Evolutionary conservation across 2,797 vertebrate genomes (phyloP).

Genomic region (Protosalanx chinensis): DNA sequence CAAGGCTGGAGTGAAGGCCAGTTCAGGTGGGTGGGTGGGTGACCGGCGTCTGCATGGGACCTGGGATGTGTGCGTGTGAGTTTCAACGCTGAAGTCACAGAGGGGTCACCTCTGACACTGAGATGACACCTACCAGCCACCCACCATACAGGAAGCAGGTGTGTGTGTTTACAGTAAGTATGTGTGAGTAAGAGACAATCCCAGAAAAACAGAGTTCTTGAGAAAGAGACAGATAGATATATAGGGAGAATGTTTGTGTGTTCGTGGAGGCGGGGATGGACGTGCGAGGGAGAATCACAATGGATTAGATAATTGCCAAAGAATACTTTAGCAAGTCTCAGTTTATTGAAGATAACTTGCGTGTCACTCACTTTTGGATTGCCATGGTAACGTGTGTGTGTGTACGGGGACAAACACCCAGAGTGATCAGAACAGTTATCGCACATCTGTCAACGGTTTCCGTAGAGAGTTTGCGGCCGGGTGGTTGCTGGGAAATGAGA

Average conservation of each 20-base stretch:
- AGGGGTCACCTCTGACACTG: constrained; percentile 41
- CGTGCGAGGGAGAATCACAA: not conserved
- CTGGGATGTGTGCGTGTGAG: not conserved
- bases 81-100: constrained; percentile 65
- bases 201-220: not conserved
- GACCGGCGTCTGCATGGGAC: not conserved
- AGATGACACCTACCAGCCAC: constrained; percentile 45
- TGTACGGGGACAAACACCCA: constrained; percentile 7
- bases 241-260: not conserved
- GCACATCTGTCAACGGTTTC: constrained; percentile 39
- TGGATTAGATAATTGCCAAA: not conserved
- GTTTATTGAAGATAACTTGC: not conserved
- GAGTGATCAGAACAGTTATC: constrained; percentile 4
- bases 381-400: constrained; percentile 13
- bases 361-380: constrained; percentile 19
- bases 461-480: constrained; percentile 6
- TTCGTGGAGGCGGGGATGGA: no score
- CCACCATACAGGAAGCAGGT: constrained; percentile 63
- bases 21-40: not conserved
- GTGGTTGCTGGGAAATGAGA: constrained; percentile 24
- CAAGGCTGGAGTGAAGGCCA: no score
- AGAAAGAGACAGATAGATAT: not conserved
- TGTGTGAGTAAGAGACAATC: not conserved
- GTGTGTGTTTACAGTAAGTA: constrained; percentile 1
- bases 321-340: not conserved